Conservation (phyloP, 2,113 vertebrate species). For the Saguinus imperator region DNA sequence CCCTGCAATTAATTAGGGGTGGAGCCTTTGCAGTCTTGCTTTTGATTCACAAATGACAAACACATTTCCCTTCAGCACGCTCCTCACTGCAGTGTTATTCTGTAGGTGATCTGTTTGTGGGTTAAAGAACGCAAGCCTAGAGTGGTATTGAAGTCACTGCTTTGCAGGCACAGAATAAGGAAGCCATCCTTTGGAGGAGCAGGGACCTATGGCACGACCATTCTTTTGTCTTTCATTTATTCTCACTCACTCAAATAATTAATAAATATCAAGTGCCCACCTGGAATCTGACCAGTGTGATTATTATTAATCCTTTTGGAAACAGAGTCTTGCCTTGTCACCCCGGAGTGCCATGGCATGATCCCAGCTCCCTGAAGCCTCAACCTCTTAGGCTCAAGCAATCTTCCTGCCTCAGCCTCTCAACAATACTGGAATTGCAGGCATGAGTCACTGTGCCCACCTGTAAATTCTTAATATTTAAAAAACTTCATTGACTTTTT, state of each 20-base stretch:
- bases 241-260: background rate
- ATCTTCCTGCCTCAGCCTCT: too few relatives aligned
- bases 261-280: background rate
- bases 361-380: too few relatives aligned
- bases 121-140: background rate
- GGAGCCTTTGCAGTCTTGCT: background rate
- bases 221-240: background rate
- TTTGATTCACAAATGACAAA: background rate
- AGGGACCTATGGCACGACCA: fast-evolving
- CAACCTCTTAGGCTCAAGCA: too few relatives aligned
- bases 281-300: background rate
- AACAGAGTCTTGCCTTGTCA: too few relatives aligned
- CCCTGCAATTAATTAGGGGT: background rate
- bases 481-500: background rate
- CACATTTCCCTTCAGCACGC: background rate
- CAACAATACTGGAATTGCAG: too few relatives aligned
- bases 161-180: background rate
- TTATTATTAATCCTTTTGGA: too few relatives aligned
- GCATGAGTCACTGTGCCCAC: too few relatives aligned
- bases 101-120: background rate
- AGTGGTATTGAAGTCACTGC: background rate
- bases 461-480: background rate
- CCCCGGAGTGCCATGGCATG: too few relatives aligned
- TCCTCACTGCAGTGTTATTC: background rate
- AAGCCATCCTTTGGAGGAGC: too few relatives aligned